Conservation (phyloP, 2,113 vertebrate species). For the Dermatemys mawii region DNA sequence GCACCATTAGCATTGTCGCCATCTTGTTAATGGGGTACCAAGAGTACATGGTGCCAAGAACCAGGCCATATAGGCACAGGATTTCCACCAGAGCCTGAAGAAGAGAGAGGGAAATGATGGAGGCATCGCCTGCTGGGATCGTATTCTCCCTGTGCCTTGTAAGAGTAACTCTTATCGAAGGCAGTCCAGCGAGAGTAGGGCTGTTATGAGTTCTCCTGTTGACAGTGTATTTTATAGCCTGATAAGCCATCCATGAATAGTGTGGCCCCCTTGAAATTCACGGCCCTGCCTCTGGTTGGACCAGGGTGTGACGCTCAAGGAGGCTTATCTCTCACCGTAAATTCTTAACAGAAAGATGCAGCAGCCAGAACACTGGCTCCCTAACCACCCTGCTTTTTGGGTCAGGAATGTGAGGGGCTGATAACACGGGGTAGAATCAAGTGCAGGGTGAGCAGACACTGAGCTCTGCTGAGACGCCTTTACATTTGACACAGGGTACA, state of each 20-base stretch:
- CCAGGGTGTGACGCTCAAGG: conserved; percentile 18
- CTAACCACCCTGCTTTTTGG: background rate
- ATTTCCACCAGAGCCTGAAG: conserved; percentile 82
- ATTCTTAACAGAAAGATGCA: conserved; percentile 41
- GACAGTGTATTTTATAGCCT: background rate
- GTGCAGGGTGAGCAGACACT: fast-evolving
- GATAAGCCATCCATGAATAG: background rate
- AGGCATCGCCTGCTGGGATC: background rate
- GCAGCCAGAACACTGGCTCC: background rate
- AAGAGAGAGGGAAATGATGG: background rate
- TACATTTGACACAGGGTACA: background rate
- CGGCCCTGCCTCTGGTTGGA: background rate
- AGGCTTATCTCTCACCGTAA: conserved; percentile 12
- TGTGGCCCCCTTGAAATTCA: fast-evolving
- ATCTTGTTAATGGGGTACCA: conserved; percentile 87
- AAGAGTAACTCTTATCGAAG: fast-evolving
- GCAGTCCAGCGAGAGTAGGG: fast-evolving
- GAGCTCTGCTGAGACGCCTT: background rate
- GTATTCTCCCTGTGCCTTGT: fast-evolving
- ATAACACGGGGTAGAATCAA: background rate
- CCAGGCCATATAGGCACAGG: conserved; percentile 81
- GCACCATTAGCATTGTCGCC: conserved; percentile 85
- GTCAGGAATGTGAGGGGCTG: background rate
- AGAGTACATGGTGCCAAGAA: conserved; percentile 79
- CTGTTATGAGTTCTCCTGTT: background rate